Evolutionary conservation across 1,140 invertebrate species (phyloP), one percentile per base, ranked within the genome.

Genomic region (Atopsyche davidsoni): DNA sequence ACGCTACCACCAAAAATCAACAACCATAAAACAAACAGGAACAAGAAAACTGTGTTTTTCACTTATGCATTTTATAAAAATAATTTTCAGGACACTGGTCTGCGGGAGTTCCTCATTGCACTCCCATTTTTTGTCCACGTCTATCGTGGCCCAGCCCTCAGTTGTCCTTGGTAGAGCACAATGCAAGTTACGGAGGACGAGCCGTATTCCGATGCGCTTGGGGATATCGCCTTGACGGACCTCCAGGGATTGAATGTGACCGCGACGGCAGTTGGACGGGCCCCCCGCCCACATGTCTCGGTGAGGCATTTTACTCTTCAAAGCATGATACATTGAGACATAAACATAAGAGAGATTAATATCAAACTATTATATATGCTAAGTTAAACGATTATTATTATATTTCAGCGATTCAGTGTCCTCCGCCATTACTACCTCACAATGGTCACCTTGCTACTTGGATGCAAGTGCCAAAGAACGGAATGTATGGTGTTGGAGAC

Each of bases 131-230:
- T 40, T 92, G 88, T 66, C 84, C 86, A 2, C 61, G 74, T 16
- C 65, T 89, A 32, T 73, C 71, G 13, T 60, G 73, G 19, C 71
- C 79, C 17, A 74, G 73, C 40, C 66, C 71, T 1, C 75, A 77
- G 57, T 59, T 78, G 19, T 72, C 67, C 53, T 66, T 78, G 25
- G 69, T 75, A 14, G 77, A 79, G 56, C 68, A 76, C 51, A 76
- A 77, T 60, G 70, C 75, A 14, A 75, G 75, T 54, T 73, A 68
- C 44, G 77, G 77, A 53, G 76, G 85, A n/a, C 75, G 78, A 43
- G 86, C 83, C 3, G 75, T 85, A 17, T 92, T 92, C 69, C 79
- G 80, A 38, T 92, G 89, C 62, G 79, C 87, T 45, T 88, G 85
- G 79, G 88, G 89, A 31, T 87, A 89, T 63, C 74, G 78, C 48